These are phyloP conservation scores for Aporrectodea caliginosa DNA, from an alignment of 1,140 invertebrate species.

Conservation along the genomic window DNA sequence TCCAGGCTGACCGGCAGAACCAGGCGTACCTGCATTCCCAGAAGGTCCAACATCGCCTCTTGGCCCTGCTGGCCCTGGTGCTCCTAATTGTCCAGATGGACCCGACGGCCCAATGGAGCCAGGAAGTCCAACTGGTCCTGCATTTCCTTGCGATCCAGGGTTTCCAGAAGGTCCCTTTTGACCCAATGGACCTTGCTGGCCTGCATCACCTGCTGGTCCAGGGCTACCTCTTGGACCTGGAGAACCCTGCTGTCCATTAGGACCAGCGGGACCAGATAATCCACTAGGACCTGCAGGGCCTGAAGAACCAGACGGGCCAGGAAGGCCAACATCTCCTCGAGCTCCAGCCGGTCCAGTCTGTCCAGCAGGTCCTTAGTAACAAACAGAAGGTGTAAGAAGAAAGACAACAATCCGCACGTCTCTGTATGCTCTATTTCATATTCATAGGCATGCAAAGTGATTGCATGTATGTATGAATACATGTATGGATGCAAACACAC, in stretches of 20 bases:
- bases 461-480: no score
- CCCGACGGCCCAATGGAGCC: constrained; percentile 13
- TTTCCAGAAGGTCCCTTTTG: background rate
- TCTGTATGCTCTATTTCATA: no score
- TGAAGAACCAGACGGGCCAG: background rate
- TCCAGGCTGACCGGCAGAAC: constrained; percentile 21
- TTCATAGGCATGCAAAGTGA: no score
- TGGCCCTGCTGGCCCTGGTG: constrained; percentile 24
- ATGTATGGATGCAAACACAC: no score
- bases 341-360: constrained; percentile 1
- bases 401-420: no score
- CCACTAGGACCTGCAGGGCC: constrained; percentile 13
- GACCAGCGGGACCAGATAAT: background rate
- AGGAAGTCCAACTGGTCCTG: background rate
- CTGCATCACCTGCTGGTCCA: constrained; percentile 4
- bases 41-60: constrained; percentile 21
- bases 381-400: no score
- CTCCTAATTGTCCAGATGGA: constrained; percentile 8
- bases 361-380: constrained; percentile 14
- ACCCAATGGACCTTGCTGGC: constrained; percentile 8
- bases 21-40: constrained; percentile 21
- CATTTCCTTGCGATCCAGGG: constrained; percentile 73
- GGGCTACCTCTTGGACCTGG: background rate
- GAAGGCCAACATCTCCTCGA: constrained; percentile 1
- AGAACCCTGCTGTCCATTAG: constrained; percentile 6